Evolutionary conservation across 2,113 vertebrate genomes (phyloP).

Genomic region (Struthidea cinerea): DNA sequence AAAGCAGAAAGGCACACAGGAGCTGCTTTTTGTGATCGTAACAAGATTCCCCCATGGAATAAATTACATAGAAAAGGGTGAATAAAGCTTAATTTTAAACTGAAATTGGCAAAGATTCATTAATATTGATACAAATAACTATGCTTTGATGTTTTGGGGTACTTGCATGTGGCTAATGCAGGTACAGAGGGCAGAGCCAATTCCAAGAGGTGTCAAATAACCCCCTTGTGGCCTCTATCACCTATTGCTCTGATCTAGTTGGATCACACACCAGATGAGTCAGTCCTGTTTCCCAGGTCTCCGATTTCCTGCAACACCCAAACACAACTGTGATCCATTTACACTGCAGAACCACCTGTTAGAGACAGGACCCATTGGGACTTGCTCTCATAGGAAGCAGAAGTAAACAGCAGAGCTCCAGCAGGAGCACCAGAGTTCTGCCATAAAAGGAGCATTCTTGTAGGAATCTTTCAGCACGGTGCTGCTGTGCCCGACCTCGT

Average conservation of each 20-base stretch:
- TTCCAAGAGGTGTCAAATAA: not conserved
- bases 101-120: not conserved
- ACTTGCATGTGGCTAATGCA: not conserved
- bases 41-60: not conserved
- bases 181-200: not conserved
- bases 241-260: not conserved
- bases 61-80: not conserved
- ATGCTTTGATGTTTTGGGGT: not conserved
- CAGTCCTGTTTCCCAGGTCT: not conserved
- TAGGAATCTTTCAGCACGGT: not conserved
- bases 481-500: not conserved
- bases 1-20: not conserved
- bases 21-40: not conserved
- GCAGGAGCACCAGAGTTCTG: not conserved
- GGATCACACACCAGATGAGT: not conserved
- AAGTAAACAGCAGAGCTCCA: not conserved
- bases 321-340: not conserved
- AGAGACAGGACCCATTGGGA: not conserved
- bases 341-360: not conserved
- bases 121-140: not conserved
- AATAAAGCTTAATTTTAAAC: not conserved
- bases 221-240: not conserved
- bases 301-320: not conserved
- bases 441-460: not conserved
- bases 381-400: not conserved